A percentile compares a stretch with the other conserved stretches of the same genome.
Evolutionary conservation across 2,888 invertebrate genomes (phyloP).

Genomic region (Apocheima hispidaria): DNA sequence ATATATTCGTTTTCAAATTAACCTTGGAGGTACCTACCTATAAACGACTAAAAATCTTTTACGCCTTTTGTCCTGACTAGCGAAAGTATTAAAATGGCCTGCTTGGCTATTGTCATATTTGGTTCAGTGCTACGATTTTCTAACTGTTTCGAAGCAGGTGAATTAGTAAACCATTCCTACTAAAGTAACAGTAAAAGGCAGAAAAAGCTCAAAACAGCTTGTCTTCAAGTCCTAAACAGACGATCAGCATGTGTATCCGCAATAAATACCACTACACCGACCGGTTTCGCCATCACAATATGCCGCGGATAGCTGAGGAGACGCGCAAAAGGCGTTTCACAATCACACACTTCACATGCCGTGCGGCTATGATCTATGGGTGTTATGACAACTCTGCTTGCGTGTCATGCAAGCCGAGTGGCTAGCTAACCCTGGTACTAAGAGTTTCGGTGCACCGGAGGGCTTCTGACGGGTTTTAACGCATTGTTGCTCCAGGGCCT

Average conservation of each 20-base stretch:
- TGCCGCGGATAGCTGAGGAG: constrained; percentile 46
- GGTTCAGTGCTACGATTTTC: no score
- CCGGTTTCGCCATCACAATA: constrained; percentile 50
- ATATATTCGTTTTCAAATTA: no score
- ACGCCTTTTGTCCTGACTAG: no score
- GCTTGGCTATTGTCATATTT: no score
- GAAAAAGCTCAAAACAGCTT: constrained; percentile 25
- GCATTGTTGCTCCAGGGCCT: not conserved
- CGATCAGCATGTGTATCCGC: constrained; percentile 44
- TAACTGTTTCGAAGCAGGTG: constrained; percentile 3
- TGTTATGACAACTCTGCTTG: constrained; percentile 15
- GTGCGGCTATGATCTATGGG: constrained; percentile 31
- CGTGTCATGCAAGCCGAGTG: not conserved
- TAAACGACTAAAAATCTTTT: no score
- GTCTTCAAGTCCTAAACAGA: constrained; percentile 41
- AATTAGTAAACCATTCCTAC: constrained; percentile 11
- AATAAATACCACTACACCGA: constrained; percentile 47
- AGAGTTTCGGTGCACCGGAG: not conserved
- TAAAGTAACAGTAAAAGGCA: constrained; percentile 26
- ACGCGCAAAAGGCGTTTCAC: constrained; percentile 56
- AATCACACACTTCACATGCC: constrained; percentile 40
- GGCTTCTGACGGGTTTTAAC: not conserved
- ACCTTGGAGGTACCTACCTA: no score
- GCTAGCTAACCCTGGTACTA: no score
- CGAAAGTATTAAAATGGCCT: no score